Base-by-base conservation (phyloP, 1,140 invertebrate species). In the Eueides isabella region DNA sequence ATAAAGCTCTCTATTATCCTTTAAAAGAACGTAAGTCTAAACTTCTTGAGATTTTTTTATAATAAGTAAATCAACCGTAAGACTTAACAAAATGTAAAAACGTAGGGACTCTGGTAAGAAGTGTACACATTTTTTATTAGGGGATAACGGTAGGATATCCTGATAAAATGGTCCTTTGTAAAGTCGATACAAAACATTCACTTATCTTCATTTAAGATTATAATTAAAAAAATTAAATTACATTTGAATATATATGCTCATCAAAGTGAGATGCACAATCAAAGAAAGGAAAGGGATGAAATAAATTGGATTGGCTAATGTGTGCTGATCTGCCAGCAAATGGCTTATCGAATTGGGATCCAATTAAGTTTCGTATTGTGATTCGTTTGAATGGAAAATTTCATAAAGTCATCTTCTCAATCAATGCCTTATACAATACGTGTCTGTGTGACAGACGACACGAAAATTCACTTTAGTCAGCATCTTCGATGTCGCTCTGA, bases 291-390 rank as follows among this genome's bases (percentile, higher is more conserved):
- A 28, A 5, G n/a, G 71, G 71, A 72, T 66, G 55, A 72, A 61
- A 66, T 72, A 72, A 66, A 72, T 72, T 72, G 71, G 44, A 64
- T 66, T 41, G 44, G 44, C 31, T 61, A 72, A 66, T 72, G 30
- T 55, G 48, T 66, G 63, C 63, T 28, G 61, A 63, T 71, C 61
- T 31, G 61, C 70, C 38, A 29, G 14, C 62, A 33, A 71, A 61
- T 61, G 41, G 41, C 44, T 30, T 14, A 72, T 72, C 33, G 62
- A 23, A 72, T 72, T 66, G 41, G 71, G 55, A 66, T 72, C 30
- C 61, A 72, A 72, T 72, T 72, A 72, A 72, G 66, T 61, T 38
- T 38, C 44, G 35, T 12, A 55, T 48, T 66, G 63, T 72, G 33
- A 66, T 72, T 64, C 28, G 16, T 12, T 62, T 62, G 30, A 64